Conservation (phyloP, 2,113 vertebrate species). For the Coptodon bakossiorum region DNA sequence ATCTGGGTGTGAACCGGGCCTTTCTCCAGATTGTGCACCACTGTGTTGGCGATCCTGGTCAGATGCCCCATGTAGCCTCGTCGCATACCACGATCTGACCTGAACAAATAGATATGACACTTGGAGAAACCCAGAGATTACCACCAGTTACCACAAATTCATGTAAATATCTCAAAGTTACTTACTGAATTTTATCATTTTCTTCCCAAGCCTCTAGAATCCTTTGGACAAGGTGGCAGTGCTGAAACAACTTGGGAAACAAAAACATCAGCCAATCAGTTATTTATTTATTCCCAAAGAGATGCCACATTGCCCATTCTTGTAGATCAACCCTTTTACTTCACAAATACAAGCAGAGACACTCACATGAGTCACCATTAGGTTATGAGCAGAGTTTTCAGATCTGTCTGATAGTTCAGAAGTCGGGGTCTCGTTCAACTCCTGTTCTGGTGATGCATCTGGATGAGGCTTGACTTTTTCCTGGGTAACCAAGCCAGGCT, state of each 20-base stretch:
- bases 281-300: background rate
- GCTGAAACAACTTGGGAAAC: slow-evolving; percentile 84
- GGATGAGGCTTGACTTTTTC: slow-evolving; percentile 27
- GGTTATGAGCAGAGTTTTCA: slow-evolving; percentile 63
- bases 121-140: background rate
- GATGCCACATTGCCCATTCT: background rate
- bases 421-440: background rate
- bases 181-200: slow-evolving; percentile 95
- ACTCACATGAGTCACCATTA: slow-evolving; percentile 79
- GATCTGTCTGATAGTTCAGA: slow-evolving; percentile 10
- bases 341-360: background rate
- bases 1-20: slow-evolving; percentile 85
- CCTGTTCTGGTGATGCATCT: slow-evolving; percentile 22
- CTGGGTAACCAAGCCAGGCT: slow-evolving; percentile 39
- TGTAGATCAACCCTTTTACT: background rate
- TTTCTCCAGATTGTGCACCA: slow-evolving; percentile 91
- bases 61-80: slow-evolving; percentile 97
- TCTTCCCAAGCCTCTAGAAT: slow-evolving; percentile 95
- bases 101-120: slow-evolving; percentile 34
- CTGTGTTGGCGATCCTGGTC: slow-evolving; percentile 90
- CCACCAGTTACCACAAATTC: background rate
- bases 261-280: background rate
- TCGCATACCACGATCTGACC: slow-evolving; percentile 88
- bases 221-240: slow-evolving; percentile 89
- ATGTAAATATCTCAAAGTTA: background rate